Conservation (phyloP, 2,113 vertebrate species). For the Delphinapterus leucas region DNA sequence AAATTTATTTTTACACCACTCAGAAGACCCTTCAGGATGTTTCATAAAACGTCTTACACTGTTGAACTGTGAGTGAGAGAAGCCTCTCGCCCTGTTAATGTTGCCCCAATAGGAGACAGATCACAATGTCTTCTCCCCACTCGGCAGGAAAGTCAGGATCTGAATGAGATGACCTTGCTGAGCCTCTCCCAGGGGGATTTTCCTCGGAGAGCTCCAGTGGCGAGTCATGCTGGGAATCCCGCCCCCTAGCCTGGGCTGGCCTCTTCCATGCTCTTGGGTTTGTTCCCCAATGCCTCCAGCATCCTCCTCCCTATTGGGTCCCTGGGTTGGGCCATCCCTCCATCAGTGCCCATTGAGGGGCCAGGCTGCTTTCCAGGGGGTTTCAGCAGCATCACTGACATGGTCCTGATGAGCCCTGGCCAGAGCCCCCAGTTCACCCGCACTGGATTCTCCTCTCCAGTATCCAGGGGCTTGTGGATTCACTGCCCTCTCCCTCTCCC, state of each 20-base stretch:
- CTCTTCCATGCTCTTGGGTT: not conserved
- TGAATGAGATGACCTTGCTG: not conserved
- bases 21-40: constrained; percentile 23
- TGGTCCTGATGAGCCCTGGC: not conserved
- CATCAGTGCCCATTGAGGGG: not conserved
- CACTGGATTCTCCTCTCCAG: not conserved
- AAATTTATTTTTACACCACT: constrained; percentile 36
- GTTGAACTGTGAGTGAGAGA: constrained; percentile 28
- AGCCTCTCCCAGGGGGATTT: not conserved
- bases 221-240: not conserved
- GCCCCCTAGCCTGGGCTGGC: not conserved
- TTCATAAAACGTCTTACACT: constrained; percentile 37
- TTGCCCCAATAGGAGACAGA: not conserved
- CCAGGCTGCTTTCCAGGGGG: not conserved
- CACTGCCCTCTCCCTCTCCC: too few relatives aligned
- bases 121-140: not conserved
- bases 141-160: not conserved
- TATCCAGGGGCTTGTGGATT: not conserved
- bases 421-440: not conserved
- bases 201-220: not conserved
- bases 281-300: not conserved
- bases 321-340: not conserved
- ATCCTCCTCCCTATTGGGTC: accelerated
- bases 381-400: not conserved
- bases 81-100: not conserved